These are phyloP conservation scores for Drosophila sp. DNA, from an alignment of 1,140 invertebrate genomes.

Conservation along the genomic window DNA sequence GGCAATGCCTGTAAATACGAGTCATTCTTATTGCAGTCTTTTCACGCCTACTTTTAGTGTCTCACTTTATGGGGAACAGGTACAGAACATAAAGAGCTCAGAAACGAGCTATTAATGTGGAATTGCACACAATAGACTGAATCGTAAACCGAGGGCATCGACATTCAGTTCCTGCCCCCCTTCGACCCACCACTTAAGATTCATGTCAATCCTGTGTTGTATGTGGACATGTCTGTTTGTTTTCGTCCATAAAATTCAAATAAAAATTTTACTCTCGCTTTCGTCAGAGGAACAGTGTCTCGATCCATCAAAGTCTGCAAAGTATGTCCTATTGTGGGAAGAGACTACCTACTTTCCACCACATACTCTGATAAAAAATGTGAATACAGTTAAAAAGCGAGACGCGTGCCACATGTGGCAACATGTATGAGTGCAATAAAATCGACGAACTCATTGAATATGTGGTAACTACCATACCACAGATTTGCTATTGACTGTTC, in stretches of 20 bases:
- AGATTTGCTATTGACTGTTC: slow-evolving; percentile 13
- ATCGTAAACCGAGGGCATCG: slow-evolving; percentile 22
- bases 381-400: slow-evolving; percentile 10
- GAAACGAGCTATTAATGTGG: slow-evolving; percentile 33
- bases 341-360: neutral
- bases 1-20: neutral
- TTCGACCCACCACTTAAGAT: neutral
- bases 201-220: slow-evolving; percentile 19
- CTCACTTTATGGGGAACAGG: slow-evolving; percentile 25
- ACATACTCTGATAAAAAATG: neutral
- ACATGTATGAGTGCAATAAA: slow-evolving; percentile 1
- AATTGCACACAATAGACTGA: slow-evolving; percentile 25
- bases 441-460: slow-evolving; percentile 17
- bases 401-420: slow-evolving; percentile 15
- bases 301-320: neutral
- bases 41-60: slow-evolving; percentile 21
- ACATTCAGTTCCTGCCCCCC: neutral
- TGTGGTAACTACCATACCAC: slow-evolving; percentile 9
- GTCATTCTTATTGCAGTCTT: slow-evolving; percentile 6
- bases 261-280: slow-evolving; percentile 42
- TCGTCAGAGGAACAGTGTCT: neutral
- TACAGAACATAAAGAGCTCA: slow-evolving; percentile 20
- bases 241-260: slow-evolving; percentile 43
- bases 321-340: no score
- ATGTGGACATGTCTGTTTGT: slow-evolving; percentile 25